These are phyloP conservation scores for Platynereis dumerilii DNA, from an alignment of 2,888 invertebrate genomes.

Conservation along the genomic window DNA sequence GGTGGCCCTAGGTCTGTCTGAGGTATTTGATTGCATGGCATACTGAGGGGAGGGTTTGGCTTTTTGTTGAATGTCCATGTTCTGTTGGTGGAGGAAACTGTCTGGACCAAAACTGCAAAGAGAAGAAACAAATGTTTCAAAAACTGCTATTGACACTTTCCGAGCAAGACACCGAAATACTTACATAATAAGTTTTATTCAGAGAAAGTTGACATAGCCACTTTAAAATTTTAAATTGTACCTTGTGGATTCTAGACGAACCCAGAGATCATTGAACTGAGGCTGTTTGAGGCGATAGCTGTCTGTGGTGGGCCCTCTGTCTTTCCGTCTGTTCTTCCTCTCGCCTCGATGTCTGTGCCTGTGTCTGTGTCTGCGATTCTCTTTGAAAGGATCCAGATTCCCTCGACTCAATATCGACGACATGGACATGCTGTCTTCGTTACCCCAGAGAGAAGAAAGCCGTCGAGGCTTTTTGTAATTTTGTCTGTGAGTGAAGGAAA, in stretches of 20 bases:
- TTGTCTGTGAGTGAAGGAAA: too few relatives aligned
- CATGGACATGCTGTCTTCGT: conserved; percentile 6
- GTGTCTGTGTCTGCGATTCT: conserved; percentile 11
- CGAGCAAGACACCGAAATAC: not conserved
- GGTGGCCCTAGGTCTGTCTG: not conserved
- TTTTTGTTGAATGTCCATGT: conserved; percentile 1
- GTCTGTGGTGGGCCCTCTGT: conserved; percentile 22
- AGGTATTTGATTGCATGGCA: conserved; percentile 12
- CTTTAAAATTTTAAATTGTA: conserved; percentile 1
- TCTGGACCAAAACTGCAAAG: conserved; percentile 26
- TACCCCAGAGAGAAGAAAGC: too few relatives aligned
- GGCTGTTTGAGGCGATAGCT: conserved; percentile 28
- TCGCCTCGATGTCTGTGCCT: conserved; percentile 18
- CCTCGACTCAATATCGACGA: too few relatives aligned
- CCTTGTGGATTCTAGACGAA: conserved; percentile 33
- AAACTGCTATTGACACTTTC: not conserved
- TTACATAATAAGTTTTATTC: not conserved
- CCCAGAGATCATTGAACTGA: conserved; percentile 38
- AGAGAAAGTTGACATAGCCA: not conserved
- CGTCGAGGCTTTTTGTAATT: not conserved
- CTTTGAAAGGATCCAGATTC: too few relatives aligned
- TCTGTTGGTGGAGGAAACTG: conserved; percentile 22
- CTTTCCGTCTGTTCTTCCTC: conserved; percentile 10
- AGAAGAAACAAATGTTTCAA: not conserved
- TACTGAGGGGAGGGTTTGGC: conserved; percentile 12